Percentiles rank a stretch among this genome's conserved stretches.
phyloP scores from a whole-genome alignment of 2,888 invertebrate species.

The Noctuana brunneofusca region DNA sequence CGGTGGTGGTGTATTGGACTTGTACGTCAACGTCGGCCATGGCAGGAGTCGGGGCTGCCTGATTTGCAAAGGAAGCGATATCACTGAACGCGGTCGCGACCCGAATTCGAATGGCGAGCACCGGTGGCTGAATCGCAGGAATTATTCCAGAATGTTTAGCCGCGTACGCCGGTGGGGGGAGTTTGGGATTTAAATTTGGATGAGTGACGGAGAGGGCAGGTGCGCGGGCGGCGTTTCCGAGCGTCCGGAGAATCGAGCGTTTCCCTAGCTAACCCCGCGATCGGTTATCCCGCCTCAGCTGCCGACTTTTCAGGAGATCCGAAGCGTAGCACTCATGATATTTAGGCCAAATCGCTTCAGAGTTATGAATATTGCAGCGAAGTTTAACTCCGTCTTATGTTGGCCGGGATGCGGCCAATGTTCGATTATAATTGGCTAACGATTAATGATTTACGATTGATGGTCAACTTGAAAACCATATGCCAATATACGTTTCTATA shows the following conservation, averaged over 20 bases:
- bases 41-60: slow-evolving; percentile 57
- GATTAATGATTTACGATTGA: slow-evolving; percentile 56
- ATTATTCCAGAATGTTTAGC: slow-evolving; percentile 82
- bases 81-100: slow-evolving; percentile 81
- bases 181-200: slow-evolving; percentile 83
- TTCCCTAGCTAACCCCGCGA: slow-evolving; percentile 58
- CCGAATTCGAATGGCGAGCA: slow-evolving; percentile 82
- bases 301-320: slow-evolving; percentile 41
- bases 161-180: slow-evolving; percentile 75
- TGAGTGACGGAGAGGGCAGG: slow-evolving; percentile 83
- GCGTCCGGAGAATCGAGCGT: slow-evolving; percentile 62
- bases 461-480: slow-evolving; percentile 42
- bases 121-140: slow-evolving; percentile 77
- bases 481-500: slow-evolving; percentile 1
- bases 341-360: slow-evolving; percentile 41
- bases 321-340: slow-evolving; percentile 39
- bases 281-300: slow-evolving; percentile 51
- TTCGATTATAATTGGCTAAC: slow-evolving; percentile 56
- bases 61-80: slow-evolving; percentile 59
- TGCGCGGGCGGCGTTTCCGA: slow-evolving; percentile 79
- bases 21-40: slow-evolving; percentile 97
- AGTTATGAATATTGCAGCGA: slow-evolving; percentile 44
- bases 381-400: slow-evolving; percentile 53
- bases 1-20: slow-evolving; percentile 92
- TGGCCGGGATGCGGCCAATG: slow-evolving; percentile 57